These are phyloP conservation scores for Drosophila neutralis DNA, from an alignment of 2,888 invertebrate species.

Conservation along the genomic window DNA sequence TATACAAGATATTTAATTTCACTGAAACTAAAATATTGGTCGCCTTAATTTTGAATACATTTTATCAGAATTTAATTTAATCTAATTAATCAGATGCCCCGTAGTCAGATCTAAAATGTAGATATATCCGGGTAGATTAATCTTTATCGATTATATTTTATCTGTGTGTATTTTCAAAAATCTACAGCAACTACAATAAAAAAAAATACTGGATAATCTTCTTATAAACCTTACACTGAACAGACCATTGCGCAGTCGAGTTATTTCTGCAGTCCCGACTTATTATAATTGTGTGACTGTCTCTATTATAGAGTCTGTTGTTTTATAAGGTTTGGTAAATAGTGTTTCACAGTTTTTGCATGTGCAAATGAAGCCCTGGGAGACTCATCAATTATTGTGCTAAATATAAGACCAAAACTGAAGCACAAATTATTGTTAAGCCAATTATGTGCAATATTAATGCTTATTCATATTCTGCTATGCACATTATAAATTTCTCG, in stretches of 20 bases:
- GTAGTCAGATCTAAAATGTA: too few species aligned
- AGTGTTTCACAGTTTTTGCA: background rate
- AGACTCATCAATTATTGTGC: background rate
- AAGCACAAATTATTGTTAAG: background rate
- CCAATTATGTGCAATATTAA: background rate
- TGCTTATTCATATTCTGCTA: background rate
- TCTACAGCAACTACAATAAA: background rate
- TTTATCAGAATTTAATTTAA: background rate
- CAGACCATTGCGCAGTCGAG: background rate
- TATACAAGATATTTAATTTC: background rate
- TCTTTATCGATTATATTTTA: background rate
- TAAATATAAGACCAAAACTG: background rate
- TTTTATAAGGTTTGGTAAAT: background rate
- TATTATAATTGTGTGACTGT: background rate
- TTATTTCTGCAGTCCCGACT: fast-evolving
- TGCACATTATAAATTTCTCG: background rate
- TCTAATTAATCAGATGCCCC: background rate
- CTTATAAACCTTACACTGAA: background rate
- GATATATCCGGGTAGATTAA: background rate
- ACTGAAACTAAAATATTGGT: background rate
- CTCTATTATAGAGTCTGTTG: background rate
- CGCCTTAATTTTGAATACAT: background rate
- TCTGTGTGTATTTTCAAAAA: background rate
- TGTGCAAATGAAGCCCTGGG: background rate
- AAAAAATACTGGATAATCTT: background rate